Evolutionary conservation across 1,140 invertebrate genomes (phyloP), one percentile per base, ranked within the genome.

Genomic region (Saccostrea echinata): DNA sequence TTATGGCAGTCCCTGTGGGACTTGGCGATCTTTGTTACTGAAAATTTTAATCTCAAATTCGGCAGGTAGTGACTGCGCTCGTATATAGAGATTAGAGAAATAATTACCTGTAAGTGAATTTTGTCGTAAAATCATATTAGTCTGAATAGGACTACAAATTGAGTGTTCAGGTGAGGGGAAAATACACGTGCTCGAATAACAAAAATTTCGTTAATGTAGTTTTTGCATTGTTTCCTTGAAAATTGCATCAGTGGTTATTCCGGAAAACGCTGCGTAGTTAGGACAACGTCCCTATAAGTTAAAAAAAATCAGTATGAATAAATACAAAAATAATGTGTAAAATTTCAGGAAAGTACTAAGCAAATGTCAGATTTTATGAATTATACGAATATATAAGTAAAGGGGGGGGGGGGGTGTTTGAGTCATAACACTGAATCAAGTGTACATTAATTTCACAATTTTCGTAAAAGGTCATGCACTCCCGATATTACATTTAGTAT

Each of bases 51-150:
- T 82, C 35, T 82, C 12, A 82, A n/a, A 52, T 82, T 82, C 35
- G 81, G 35, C 81, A 82, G 81, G 81, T 82, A 82, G 35, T 82
- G 51, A 82, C 81, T 82, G 81, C n/a, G 81, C 27, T 71, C 68
- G 68, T 71, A 71, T 11, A 30, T 27, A 71, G 68, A 71, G 68
- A 71, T 71, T 71, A 71, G 68, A 71, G 24, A 71, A 71, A 71
- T 71, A 71, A 71, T 71, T 71, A 71, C 68, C 68, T 71, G 68
- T 71, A 71, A 71, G 68, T 71, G 68, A 71, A 71, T 71, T 71
- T 71, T 30, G 68, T 71, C 68, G 68, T 71, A 71, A 71, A 71
- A 71, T 71, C 68, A 71, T 71, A 71, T 71, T 71, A 33, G 68
- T 16, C 11, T 71, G 68, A 71, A 71, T 30, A 71, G 68, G 30